Conservation (phyloP, 1,140 invertebrate species). For the Ceratina australensis region DNA sequence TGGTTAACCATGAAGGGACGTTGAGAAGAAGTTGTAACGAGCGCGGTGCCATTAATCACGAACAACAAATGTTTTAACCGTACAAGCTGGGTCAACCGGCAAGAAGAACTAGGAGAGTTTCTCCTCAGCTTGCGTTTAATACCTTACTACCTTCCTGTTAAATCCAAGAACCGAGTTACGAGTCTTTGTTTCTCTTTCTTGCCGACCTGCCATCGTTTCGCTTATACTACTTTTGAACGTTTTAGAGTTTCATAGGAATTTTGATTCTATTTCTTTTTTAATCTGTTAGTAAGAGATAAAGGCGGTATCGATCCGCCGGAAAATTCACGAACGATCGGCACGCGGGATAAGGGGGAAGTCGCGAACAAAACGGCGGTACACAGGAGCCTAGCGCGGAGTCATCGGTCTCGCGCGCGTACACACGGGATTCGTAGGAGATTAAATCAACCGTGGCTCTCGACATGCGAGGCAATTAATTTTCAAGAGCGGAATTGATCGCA, state of each 20-base stretch:
- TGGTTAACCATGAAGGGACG: background rate
- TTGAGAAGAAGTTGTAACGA: conserved; percentile 51
- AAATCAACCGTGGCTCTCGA: conserved; percentile 52
- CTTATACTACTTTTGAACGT: conserved; percentile 1
- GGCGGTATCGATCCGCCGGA: background rate
- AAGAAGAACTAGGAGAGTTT: conserved; percentile 33
- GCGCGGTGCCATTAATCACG: conserved; percentile 52
- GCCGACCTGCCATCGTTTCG: background rate
- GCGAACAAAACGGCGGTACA: conserved; percentile 18
- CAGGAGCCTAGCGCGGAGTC: conserved; percentile 1
- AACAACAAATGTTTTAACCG: conserved; percentile 59
- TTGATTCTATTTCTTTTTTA: too few relatives aligned
- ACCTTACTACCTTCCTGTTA: conserved; percentile 39
- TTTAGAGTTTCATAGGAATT: too few relatives aligned
- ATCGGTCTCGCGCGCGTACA: background rate
- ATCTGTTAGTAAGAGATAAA: background rate
- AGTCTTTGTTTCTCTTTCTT: too few relatives aligned
- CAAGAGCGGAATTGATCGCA: conserved; percentile 57
- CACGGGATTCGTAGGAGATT: conserved; percentile 39
- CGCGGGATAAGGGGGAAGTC: background rate
- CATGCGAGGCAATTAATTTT: conserved; percentile 55
- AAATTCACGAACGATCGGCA: conserved; percentile 18
- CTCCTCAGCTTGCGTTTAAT: conserved; percentile 40
- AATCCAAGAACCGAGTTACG: conserved; percentile 57
- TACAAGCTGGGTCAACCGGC: conserved; percentile 17